A percentile compares a stretch with the other conserved stretches of the same genome.
These are phyloP conservation scores for Abrostola triplasia DNA, from an alignment of 2,888 invertebrate species.

Conservation along the genomic window DNA sequence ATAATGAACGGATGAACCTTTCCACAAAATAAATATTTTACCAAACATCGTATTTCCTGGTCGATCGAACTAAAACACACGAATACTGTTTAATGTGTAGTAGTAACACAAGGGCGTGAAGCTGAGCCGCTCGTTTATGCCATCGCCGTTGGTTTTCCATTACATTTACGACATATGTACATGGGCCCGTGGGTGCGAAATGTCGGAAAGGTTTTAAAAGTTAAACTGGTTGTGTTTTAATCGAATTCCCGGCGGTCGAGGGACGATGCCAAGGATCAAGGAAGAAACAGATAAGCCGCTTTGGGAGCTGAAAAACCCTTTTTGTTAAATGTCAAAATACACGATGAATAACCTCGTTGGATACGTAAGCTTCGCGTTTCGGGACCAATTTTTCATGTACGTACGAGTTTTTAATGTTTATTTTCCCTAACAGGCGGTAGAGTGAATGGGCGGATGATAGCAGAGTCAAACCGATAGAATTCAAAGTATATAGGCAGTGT, in stretches of 20 bases:
- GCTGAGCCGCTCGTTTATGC: slow-evolving; percentile 48
- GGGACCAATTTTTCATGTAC: slow-evolving; percentile 2
- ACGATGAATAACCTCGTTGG: slow-evolving; percentile 19
- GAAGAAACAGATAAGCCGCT: slow-evolving; percentile 42
- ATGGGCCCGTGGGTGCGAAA: slow-evolving; percentile 60
- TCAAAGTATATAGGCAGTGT: background rate
- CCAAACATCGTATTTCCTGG: slow-evolving; percentile 43
- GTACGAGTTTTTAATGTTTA: background rate
- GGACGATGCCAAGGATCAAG: slow-evolving; percentile 41
- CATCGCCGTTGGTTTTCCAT: slow-evolving; percentile 66
- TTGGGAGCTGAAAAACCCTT: slow-evolving; percentile 22
- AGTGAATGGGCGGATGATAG: background rate
- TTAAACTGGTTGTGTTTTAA: slow-evolving; percentile 74
- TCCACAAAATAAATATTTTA: background rate
- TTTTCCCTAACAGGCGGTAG: background rate
- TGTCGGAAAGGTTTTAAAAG: slow-evolving; percentile 73
- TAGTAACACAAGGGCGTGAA: slow-evolving; percentile 39
- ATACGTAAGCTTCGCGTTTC: slow-evolving; percentile 9
- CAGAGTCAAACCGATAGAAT: background rate
- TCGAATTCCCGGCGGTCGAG: slow-evolving; percentile 70
- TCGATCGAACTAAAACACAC: slow-evolving; percentile 40
- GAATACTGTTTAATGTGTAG: slow-evolving; percentile 37
- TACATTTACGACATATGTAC: slow-evolving; percentile 61
- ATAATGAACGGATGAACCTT: background rate
- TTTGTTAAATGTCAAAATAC: slow-evolving; percentile 20